Evolutionary conservation across 2,888 invertebrate genomes (phyloP).

Genomic region (Mythimna lalbum): DNA sequence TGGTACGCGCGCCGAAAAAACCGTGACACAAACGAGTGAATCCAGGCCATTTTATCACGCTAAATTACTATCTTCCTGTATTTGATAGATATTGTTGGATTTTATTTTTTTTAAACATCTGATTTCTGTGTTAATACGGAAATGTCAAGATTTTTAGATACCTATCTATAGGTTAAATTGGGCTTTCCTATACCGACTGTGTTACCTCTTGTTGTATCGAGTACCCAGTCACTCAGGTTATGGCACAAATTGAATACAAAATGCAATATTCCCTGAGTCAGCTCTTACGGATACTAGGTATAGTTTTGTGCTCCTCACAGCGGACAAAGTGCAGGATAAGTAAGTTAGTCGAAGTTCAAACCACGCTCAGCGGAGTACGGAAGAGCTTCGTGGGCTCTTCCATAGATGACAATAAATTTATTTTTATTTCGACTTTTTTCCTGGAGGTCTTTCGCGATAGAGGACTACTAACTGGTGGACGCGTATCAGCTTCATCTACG

Average conservation of each 20-base stretch:
- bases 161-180: background rate
- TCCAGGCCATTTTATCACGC: constrained; percentile 10
- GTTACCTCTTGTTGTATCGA: constrained; percentile 5
- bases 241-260: constrained; percentile 17
- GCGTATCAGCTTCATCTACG: no score
- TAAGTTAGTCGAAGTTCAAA: constrained; percentile 1
- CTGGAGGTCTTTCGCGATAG: no score
- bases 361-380: background rate
- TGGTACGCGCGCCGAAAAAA: constrained; percentile 28
- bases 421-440: no score
- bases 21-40: constrained; percentile 12
- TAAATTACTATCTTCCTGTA: constrained; percentile 25
- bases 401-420: background rate
- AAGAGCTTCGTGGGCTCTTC: background rate
- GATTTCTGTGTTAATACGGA: background rate
- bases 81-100: constrained; percentile 7
- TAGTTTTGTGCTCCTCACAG: background rate
- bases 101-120: background rate
- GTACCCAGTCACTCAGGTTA: background rate
- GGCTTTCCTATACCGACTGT: background rate
- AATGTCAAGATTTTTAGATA: no score
- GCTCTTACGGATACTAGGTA: background rate
- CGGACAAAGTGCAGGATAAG: constrained; percentile 28
- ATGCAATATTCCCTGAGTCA: constrained; percentile 15
- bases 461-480: no score